Conservation (phyloP, 2,888 invertebrate genomes). For the Salpingus planirostris region DNA sequence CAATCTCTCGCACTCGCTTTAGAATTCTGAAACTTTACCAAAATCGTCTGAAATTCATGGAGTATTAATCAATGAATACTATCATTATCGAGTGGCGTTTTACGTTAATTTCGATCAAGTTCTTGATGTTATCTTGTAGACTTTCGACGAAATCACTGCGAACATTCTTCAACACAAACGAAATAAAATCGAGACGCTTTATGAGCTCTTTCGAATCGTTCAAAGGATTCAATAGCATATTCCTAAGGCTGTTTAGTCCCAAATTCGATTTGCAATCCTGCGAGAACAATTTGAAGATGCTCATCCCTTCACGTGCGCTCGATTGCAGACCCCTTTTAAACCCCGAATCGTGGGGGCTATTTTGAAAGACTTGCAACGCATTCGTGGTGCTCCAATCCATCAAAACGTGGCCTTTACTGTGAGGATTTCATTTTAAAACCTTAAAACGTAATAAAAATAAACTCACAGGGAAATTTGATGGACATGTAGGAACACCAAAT, state of each 20-base stretch:
- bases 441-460: too few species aligned
- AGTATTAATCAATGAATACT: too few species aligned
- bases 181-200: constrained; percentile 60
- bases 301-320: constrained; percentile 58
- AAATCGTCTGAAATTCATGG: constrained; percentile 48
- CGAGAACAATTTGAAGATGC: constrained; percentile 58
- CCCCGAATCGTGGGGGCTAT: constrained; percentile 62
- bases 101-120: constrained; percentile 55
- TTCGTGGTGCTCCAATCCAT: constrained; percentile 64
- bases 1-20: constrained; percentile 58
- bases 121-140: constrained; percentile 52
- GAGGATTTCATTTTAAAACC: too few species aligned
- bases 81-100: too few species aligned
- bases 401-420: constrained; percentile 52
- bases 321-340: constrained; percentile 57
- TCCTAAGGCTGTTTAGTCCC: constrained; percentile 57
- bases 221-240: constrained; percentile 63
- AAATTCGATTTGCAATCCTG: constrained; percentile 59
- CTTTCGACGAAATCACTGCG: constrained; percentile 55
- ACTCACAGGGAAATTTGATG: constrained; percentile 54
- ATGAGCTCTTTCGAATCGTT: constrained; percentile 51
- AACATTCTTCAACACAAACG: constrained; percentile 54
- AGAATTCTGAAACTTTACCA: constrained; percentile 54
- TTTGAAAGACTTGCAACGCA: constrained; percentile 69
- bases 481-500: constrained; percentile 47